Evolutionary conservation across 2,113 vertebrate genomes (phyloP).

Genomic region (Rhinoderma darwinii): DNA sequence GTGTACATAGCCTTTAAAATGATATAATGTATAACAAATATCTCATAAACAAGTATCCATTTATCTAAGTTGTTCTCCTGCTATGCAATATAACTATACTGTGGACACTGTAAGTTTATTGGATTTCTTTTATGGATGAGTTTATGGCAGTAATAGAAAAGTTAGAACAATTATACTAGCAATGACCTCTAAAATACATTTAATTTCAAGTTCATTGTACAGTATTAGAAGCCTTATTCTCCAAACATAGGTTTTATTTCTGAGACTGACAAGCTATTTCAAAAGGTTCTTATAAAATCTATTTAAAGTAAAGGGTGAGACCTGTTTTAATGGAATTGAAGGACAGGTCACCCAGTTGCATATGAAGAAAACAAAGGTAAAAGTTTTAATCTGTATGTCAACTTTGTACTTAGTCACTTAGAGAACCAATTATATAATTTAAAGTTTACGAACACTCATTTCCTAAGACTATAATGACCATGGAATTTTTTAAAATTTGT

Average conservation of each 20-base stretch:
- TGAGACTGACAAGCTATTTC: conserved; percentile 31
- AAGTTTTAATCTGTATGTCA: conserved; percentile 11
- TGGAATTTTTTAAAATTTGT: too few relatives aligned
- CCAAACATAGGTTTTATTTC: conserved; percentile 21
- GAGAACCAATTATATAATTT: not conserved
- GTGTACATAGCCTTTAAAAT: too few relatives aligned
- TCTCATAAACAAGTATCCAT: too few relatives aligned
- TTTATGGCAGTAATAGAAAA: not conserved
- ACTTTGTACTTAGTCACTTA: not conserved
- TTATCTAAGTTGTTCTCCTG: not conserved
- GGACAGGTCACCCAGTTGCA: conserved; percentile 5
- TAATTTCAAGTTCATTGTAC: conserved; percentile 35
- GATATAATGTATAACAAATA: too few relatives aligned
- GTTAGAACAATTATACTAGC: conserved; percentile 2
- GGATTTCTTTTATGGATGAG: not conserved
- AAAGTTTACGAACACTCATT: too few relatives aligned
- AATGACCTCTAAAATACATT: conserved; percentile 41
- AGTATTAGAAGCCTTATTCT: conserved; percentile 42
- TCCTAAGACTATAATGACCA: too few relatives aligned
- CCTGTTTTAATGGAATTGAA: conserved; percentile 40
- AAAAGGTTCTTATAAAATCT: conserved; percentile 48
- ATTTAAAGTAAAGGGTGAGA: conserved; percentile 38
- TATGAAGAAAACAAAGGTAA: not conserved
- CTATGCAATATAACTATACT: not conserved
- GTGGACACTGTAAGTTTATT: not conserved